phyloP scores from a whole-genome alignment of 1,140 invertebrate species.

The Apis cerana region DNA sequence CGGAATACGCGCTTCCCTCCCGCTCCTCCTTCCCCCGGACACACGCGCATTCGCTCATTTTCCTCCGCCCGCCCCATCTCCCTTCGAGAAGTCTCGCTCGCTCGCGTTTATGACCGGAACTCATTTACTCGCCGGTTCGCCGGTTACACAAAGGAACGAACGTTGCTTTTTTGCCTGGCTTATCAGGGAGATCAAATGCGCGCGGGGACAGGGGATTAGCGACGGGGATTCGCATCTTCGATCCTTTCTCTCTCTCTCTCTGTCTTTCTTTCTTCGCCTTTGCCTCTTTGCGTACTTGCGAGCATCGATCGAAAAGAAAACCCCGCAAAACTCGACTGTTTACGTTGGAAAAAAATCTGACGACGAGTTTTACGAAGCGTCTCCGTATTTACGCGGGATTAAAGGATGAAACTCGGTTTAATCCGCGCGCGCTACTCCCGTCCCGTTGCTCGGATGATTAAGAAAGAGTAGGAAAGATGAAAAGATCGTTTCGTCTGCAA shows the following conservation, averaged over 20 bases:
- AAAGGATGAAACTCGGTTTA: neutral
- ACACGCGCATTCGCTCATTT: neutral
- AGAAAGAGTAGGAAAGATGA: neutral
- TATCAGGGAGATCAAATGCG: neutral
- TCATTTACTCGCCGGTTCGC: constrained; percentile 34
- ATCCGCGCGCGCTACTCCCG: too few relatives aligned
- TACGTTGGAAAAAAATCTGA: neutral
- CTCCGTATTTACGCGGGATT: neutral
- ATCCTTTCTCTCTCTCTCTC: neutral
- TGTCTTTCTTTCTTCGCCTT: neutral
- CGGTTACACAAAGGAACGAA: constrained; percentile 12
- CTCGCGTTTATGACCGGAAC: constrained; percentile 32
- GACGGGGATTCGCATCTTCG: constrained; percentile 3
- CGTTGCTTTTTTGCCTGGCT: constrained; percentile 23
- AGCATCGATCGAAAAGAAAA: constrained; percentile 20
- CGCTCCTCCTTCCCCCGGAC: neutral
- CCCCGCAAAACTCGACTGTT: neutral
- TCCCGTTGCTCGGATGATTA: neutral
- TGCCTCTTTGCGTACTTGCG: neutral
- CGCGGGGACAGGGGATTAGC: constrained; percentile 13
- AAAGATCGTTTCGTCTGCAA: neutral
- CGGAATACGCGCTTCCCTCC: neutral
- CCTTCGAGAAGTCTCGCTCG: constrained; percentile 40
- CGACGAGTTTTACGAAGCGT: constrained; percentile 7
- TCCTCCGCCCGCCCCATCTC: constrained; percentile 1